These are phyloP conservation scores for Eurystomus gularis DNA, from an alignment of 2,113 vertebrate genomes.

Conservation along the genomic window DNA sequence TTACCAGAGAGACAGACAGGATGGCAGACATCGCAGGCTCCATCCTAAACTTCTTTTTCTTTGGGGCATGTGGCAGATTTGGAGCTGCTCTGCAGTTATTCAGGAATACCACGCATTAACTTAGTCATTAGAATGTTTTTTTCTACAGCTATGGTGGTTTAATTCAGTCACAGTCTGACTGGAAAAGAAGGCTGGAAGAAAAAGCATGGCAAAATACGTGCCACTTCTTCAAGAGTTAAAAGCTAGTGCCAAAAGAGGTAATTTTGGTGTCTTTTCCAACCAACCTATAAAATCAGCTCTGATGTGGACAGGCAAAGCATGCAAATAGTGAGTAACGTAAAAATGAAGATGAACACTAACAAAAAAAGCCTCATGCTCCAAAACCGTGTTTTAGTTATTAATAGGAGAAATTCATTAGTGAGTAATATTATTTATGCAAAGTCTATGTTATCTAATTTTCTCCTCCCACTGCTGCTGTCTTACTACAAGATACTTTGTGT, in stretches of 20 bases:
- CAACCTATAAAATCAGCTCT: background rate
- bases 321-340: background rate
- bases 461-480: background rate
- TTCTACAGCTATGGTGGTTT: background rate
- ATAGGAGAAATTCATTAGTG: background rate
- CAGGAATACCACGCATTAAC: background rate
- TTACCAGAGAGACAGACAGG: conserved; percentile 5
- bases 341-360: background rate
- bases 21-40: background rate
- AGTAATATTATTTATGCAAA: background rate
- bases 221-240: background rate
- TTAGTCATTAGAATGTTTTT: background rate
- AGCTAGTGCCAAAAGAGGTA: background rate
- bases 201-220: background rate
- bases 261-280: background rate
- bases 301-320: background rate
- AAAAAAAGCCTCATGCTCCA: background rate
- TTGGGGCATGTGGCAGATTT: background rate
- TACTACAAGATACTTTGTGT: background rate
- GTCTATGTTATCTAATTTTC: background rate
- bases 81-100: background rate
- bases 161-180: background rate
- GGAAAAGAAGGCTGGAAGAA: background rate
- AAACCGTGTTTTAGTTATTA: background rate
- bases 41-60: background rate